Conservation (phyloP, 2,888 invertebrate genomes). For the Limnephilus auricula region DNA sequence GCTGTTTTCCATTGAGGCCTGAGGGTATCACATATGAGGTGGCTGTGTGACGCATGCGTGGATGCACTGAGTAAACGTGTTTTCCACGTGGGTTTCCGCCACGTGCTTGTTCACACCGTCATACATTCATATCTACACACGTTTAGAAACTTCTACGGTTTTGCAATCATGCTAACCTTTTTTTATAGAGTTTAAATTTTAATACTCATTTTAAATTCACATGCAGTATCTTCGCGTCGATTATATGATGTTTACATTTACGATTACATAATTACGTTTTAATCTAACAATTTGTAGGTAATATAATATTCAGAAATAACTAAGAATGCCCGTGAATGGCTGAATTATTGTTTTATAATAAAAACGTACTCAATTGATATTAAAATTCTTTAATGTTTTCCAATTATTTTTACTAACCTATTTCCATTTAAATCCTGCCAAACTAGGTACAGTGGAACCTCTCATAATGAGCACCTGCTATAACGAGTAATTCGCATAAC, state of each 20-base stretch:
- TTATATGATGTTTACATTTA: neutral
- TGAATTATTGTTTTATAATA: no score
- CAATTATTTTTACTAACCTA: no score
- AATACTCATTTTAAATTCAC: no score
- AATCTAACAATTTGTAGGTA: no score
- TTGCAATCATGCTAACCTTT: neutral
- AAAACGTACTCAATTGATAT: neutral
- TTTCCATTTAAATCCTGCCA: no score
- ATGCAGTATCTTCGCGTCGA: no score
- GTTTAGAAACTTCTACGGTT: neutral
- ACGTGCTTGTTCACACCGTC: neutral
- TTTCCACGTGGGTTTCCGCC: slow-evolving; percentile 53
- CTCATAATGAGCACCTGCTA: no score
- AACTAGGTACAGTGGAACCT: no score
- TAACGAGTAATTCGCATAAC: no score
- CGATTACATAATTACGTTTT: neutral
- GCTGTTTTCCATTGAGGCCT: slow-evolving; percentile 4
- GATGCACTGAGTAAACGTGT: slow-evolving; percentile 41
- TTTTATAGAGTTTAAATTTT: neutral
- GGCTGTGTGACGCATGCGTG: slow-evolving; percentile 46
- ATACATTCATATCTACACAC: neutral
- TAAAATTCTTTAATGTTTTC: no score
- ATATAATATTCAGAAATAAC: no score
- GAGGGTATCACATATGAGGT: slow-evolving; percentile 42
- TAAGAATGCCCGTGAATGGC: no score